Evolutionary conservation across 1,140 invertebrate species (phyloP), one percentile per base, ranked within the genome.

Genomic region (Pachypeltis micranthus): DNA sequence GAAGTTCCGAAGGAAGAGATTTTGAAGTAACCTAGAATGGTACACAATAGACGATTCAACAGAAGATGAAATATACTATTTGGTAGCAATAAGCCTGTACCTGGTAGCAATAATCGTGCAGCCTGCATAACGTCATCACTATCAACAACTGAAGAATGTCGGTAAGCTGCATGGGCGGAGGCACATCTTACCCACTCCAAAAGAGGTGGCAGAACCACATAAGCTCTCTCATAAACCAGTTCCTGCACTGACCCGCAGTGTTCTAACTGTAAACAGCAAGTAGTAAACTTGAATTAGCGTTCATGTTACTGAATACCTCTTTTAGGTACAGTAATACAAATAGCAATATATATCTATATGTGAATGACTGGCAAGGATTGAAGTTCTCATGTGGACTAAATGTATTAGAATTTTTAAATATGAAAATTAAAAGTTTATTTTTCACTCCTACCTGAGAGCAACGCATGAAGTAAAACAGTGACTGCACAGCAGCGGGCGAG

Each of bases 51-150:
- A n/a, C n/a, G n/a, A n/a, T n/a, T n/a, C n/a, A n/a, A n/a, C n/a
- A n/a, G n/a, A n/a, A n/a, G n/a, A n/a, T n/a, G n/a, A n/a, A n/a
- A n/a, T n/a, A n/a, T n/a, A n/a, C n/a, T n/a, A n/a, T n/a, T n/a
- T n/a, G n/a, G n/a, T n/a, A n/a, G n/a, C n/a, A n/a, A n/a, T n/a
- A 39, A 7, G 16, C 31, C 31, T 16, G 7, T 39, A 39, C 31
- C 89, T 1, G 91, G 91, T 28, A 94, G 75, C 12, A 94, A 77
- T 19, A 94, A 72, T 31, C 91, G 74, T 0, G 90, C 90, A 0
- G 91, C 89, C 75, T 94, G 90, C 79, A 87, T 83, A 7, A 93
- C 84, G 71, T 94, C 91, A 72, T 93, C 89, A 62, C 86, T 86
- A 73, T 93, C 91, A 16, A 92, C 80, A 39, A 86, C 78, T 4